Evolutionary conservation across 2,113 vertebrate genomes (phyloP), one percentile per base, ranked within the genome.

Genomic region (Smithornis capensis): DNA sequence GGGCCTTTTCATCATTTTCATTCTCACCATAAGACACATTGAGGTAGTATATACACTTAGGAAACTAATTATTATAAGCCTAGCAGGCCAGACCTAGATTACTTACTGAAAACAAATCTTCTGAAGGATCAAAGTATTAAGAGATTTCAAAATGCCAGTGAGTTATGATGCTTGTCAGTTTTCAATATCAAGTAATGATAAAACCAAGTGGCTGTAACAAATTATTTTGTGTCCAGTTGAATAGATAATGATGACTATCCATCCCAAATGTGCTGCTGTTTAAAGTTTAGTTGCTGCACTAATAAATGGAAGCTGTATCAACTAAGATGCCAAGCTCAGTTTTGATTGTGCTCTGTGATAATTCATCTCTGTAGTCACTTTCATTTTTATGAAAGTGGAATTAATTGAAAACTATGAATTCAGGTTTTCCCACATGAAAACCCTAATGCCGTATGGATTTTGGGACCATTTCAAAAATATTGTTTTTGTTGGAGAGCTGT

Each of bases 181-280:
- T 93, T 92, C 92, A 89, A 7, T 89, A 90, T 64, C 88, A 75
- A 90, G 80, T 90, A 78, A 88, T 93, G 81, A 92, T 92, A 87
- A 94, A 95, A 91, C 77, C 90, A 96, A 90, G 95, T 68, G 87
- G 57, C 93, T 90, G 92, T 91, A 87, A 91, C 93, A 91, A 94
- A 90, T 95, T 94, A 91, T 91, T 94, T 97, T 95, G 90, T 89
- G 83, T 90, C 83, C 83, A 75, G 73, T 40, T 87, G 90, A 95
- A 90, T 78, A 86, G 79, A 25, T 93, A 92, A 88, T 56, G 37
- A 68, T 45, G 64, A 68, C 23, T 70, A 29, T 64, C 86, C 80
- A 84, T 81, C 80, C 90, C 49, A 77, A 81, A 67, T 7, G 2
- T 74, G 81, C 70, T 33, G 11, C 70, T 76, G 40, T 50, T 77